Evolutionary conservation across 2,797 vertebrate species (phyloP).

Genomic region (Myotis myotis): DNA sequence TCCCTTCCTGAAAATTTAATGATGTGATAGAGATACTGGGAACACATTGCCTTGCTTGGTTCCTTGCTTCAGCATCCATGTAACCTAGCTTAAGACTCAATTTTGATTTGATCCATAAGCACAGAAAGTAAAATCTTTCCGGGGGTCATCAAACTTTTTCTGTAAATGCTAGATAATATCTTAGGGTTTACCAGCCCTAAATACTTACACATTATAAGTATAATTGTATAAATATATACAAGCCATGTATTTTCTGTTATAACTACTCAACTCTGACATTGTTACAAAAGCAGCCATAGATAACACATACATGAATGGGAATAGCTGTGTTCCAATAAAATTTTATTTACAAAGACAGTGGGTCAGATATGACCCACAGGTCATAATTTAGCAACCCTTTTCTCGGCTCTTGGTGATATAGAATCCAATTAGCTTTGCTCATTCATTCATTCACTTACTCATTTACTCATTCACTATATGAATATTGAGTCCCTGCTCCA

Average conservation of each 20-base stretch:
- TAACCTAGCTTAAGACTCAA: not conserved
- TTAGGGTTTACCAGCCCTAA: not conserved
- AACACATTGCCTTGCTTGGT: not conserved
- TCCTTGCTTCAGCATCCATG: not conserved
- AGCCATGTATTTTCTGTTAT: not conserved
- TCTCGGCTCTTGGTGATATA: not conserved
- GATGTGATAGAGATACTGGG: not conserved
- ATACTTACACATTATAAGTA: too few relatives aligned
- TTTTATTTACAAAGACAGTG: not conserved
- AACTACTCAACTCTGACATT: not conserved
- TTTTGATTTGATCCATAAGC: not conserved
- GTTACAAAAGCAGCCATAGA: not conserved
- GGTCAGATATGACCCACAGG: not conserved
- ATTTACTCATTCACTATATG: not conserved
- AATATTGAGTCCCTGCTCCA: not conserved
- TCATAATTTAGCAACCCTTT: not conserved
- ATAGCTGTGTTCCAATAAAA: not conserved
- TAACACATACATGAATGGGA: not conserved
- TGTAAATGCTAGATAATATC: not conserved
- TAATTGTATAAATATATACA: too few relatives aligned
- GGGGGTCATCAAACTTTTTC: not conserved
- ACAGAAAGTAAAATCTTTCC: not conserved
- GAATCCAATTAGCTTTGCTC: not conserved
- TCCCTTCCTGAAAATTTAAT: not conserved
- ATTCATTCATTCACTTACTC: not conserved